Evolutionary conservation across 2,797 vertebrate genomes (phyloP).

Genomic region (Syncerus caffer): DNA sequence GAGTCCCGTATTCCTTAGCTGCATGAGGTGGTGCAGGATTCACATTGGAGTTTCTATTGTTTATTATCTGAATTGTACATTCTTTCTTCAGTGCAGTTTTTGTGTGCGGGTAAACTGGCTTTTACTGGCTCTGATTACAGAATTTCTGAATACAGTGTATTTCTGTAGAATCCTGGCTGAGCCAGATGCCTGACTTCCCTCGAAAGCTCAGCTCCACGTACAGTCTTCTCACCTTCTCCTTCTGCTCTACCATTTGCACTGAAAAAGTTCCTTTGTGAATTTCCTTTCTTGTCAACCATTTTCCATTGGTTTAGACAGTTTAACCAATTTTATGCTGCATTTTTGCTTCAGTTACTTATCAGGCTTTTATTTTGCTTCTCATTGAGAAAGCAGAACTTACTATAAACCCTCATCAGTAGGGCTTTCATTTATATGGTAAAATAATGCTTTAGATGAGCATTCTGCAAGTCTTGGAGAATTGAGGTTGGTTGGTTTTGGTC

Average conservation of each 20-base stretch:
- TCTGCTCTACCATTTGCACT: neutral
- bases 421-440: neutral
- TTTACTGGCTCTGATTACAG: neutral
- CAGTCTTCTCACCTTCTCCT: neutral
- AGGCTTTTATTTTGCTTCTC: slow-evolving; percentile 22
- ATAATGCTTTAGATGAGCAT: neutral
- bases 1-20: neutral
- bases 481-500: neutral
- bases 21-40: slow-evolving; percentile 13
- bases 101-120: neutral
- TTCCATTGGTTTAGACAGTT: neutral
- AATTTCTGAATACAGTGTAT: slow-evolving; percentile 41
- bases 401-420: neutral
- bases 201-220: slow-evolving; percentile 29
- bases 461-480: neutral
- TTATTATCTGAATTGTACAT: neutral
- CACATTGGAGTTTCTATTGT: neutral
- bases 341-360: neutral
- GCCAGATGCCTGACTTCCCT: slow-evolving; percentile 37
- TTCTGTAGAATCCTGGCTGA: slow-evolving; percentile 29
- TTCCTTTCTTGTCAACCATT: neutral
- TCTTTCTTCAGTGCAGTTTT: slow-evolving; percentile 50
- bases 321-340: neutral
- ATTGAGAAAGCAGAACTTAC: neutral
- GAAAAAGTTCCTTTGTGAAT: neutral